phyloP scores from a whole-genome alignment of 2,888 invertebrate genomes.

The Laothoe populi region DNA sequence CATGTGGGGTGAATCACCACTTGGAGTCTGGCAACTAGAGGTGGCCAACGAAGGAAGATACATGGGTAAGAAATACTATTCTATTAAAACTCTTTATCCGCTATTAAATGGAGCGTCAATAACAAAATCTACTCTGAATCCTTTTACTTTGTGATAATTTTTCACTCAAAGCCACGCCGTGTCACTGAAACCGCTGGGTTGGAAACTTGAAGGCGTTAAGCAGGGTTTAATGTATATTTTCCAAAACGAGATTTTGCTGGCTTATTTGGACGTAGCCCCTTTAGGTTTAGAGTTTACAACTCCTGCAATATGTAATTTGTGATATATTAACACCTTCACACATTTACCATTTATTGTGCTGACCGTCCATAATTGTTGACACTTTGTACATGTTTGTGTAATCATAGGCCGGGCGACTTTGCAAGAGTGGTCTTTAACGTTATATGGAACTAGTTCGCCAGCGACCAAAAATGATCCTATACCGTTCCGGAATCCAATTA shows the following conservation, averaged over 20 bases:
- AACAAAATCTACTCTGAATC: conserved; percentile 32
- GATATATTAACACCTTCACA: conserved; percentile 15
- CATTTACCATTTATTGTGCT: neutral
- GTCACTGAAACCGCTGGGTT: conserved; percentile 20
- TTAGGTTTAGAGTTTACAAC: neutral
- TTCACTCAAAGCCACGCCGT: conserved; percentile 23
- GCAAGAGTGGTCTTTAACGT: conserved; percentile 96
- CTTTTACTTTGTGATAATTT: conserved; percentile 27
- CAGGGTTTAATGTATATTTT: conserved; percentile 23
- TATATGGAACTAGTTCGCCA: conserved; percentile 93
- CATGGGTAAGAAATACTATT: conserved; percentile 87
- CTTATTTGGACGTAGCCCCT: conserved; percentile 7
- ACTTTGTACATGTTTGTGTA: conserved; percentile 14
- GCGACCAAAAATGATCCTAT: conserved; percentile 87
- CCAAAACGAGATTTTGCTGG: conserved; percentile 13
- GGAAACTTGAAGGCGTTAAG: conserved; percentile 20
- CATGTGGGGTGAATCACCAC: conserved; percentile 98
- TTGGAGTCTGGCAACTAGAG: conserved; percentile 97
- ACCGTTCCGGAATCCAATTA: conserved; percentile 78
- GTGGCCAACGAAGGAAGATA: conserved; percentile 97
- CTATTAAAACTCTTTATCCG: conserved; percentile 30
- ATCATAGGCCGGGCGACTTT: conserved; percentile 92
- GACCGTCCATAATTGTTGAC: conserved; percentile 9
- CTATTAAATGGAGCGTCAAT: conserved; percentile 31
- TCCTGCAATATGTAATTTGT: neutral